Percentiles rank a stretch among this genome's conserved stretches.
Conservation (phyloP, 2,113 vertebrate genomes). For the Cheirogaleus medius region DNA sequence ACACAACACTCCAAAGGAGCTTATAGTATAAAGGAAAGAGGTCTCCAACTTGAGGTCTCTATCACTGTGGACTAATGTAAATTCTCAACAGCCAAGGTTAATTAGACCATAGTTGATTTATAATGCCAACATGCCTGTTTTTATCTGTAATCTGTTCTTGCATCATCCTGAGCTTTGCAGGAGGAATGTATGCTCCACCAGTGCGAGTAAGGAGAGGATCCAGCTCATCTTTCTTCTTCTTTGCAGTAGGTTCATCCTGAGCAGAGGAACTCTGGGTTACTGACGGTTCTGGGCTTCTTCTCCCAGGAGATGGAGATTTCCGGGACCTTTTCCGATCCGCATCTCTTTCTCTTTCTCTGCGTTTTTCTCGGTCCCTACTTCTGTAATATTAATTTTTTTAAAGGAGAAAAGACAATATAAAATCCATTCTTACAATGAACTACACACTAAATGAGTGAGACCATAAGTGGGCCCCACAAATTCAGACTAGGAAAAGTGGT, state of each 20-base stretch:
- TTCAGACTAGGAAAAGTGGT: not conserved
- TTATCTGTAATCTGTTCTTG: conserved; percentile 98
- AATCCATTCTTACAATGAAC: conserved; percentile 13
- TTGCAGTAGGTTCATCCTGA: conserved; percentile 84
- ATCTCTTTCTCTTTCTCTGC: conserved; percentile 86
- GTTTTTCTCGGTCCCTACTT: conserved; percentile 81
- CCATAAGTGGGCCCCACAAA: not conserved
- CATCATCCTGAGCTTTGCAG: conserved; percentile 98
- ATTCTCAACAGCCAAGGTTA: not conserved
- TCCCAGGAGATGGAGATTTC: conserved; percentile 86
- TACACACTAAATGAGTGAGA: not conserved
- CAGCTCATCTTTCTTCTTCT: conserved; percentile 96
- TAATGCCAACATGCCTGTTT: conserved; percentile 87
- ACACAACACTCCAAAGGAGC: not conserved
- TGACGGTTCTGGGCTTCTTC: conserved; percentile 76
- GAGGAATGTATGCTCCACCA: conserved; percentile 97
- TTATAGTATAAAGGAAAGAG: not conserved
- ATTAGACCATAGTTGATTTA: not conserved
- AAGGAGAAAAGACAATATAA: not conserved
- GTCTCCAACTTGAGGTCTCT: not conserved
- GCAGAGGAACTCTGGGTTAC: conserved; percentile 74
- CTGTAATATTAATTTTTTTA: conserved; percentile 47
- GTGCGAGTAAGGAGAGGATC: conserved; percentile 97
- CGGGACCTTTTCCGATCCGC: conserved; percentile 86
- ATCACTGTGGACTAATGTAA: not conserved